phyloP scores from a whole-genome alignment of 2,113 vertebrate genomes.

The Cisticola juncidis region DNA sequence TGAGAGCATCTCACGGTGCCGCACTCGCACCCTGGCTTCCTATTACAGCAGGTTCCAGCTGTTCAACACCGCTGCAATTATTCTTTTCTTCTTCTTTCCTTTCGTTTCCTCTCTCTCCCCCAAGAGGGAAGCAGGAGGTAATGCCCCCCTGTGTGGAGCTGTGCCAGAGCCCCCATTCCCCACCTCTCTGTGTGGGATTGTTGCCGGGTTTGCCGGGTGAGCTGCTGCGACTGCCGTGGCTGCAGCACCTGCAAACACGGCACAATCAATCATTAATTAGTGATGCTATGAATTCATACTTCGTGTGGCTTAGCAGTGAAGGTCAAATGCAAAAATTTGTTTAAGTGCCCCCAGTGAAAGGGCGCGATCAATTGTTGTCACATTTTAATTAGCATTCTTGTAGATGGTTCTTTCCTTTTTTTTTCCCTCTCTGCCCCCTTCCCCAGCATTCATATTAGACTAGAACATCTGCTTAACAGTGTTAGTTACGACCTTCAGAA shows the following conservation, averaged over 20 bases:
- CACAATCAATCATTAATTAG: neutral
- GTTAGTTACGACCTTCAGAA: neutral
- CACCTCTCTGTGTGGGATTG: rapidly evolving
- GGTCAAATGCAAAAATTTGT: neutral
- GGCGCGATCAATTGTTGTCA: neutral
- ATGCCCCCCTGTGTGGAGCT: neutral
- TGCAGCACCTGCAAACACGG: rapidly evolving
- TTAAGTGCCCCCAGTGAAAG: neutral
- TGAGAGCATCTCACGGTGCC: rapidly evolving
- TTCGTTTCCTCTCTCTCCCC: neutral
- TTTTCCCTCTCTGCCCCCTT: neutral
- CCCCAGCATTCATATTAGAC: neutral
- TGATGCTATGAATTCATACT: neutral
- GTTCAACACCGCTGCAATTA: rapidly evolving
- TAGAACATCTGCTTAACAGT: neutral
- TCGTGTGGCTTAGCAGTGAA: neutral
- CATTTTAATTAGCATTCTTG: neutral
- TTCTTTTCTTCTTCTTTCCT: neutral
- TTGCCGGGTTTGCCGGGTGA: neutral
- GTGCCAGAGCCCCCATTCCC: rapidly evolving
- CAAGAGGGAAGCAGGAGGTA: rapidly evolving
- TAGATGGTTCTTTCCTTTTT: neutral
- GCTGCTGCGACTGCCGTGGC: rapidly evolving
- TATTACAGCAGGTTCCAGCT: rapidly evolving
- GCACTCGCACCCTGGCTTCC: rapidly evolving